These are phyloP conservation scores for Holothuria leucospilota DNA, from an alignment of 53 echinoderm and acorn worm genomes.

Conservation along the genomic window DNA sequence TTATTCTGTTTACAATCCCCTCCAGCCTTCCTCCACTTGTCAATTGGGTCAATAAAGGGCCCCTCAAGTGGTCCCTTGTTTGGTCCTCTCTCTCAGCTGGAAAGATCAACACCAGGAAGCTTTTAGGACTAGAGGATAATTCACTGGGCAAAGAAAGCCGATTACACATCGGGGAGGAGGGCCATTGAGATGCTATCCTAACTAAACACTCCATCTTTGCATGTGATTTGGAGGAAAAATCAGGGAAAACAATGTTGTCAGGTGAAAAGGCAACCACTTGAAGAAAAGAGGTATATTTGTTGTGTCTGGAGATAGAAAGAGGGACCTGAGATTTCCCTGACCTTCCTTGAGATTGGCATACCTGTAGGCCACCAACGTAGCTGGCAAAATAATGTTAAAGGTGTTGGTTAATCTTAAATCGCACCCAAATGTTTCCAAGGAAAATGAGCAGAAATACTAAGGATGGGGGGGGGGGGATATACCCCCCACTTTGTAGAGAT, in stretches of 20 bases:
- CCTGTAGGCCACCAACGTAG: slow-evolving; percentile 24
- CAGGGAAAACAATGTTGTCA: background rate
- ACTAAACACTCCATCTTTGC: slow-evolving; percentile 10
- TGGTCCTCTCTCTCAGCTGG: slow-evolving; percentile 13
- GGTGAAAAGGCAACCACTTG: slow-evolving; percentile 10
- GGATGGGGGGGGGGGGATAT: too few species aligned
- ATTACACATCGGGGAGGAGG: background rate
- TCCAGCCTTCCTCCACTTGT: background rate
- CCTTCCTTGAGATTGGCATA: background rate
- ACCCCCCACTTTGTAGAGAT: too few species aligned
- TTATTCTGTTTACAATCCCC: slow-evolving; percentile 24
- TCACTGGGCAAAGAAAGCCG: slow-evolving; percentile 13
- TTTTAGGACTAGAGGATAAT: slow-evolving; percentile 20
- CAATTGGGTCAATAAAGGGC: slow-evolving; percentile 21
- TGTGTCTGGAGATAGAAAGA: background rate
- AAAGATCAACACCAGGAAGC: slow-evolving; percentile 29
- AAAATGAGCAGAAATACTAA: too few species aligned
- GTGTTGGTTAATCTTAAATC: too few species aligned
- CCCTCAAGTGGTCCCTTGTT: slow-evolving; percentile 22
- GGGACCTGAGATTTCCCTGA: background rate
- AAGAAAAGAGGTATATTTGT: background rate
- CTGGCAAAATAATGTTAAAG: background rate
- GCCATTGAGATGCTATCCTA: slow-evolving; percentile 15
- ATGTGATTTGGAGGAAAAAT: background rate
- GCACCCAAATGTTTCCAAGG: too few species aligned